Evolutionary conservation across 1,140 invertebrate genomes (phyloP), one percentile per base, ranked within the genome.

Genomic region (Holotrichia oblita): DNA sequence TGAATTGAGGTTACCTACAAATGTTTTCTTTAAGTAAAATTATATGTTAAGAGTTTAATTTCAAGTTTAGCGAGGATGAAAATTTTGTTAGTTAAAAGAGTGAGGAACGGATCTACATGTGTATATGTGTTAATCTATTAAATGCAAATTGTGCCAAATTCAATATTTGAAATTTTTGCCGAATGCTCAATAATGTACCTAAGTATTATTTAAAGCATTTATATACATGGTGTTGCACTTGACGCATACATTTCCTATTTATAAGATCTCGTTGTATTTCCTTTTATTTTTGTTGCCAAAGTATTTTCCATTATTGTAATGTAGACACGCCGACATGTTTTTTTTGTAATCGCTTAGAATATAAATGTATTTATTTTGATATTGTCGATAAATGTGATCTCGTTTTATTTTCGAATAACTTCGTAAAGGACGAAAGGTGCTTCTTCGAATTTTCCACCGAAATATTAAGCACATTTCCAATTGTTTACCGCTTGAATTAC

Each of bases 1-100:
- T 44, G 27, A 78, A 73, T 64, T 64, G 61, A 64, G 61, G 77
- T 78, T 78, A 78, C 77, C 77, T 78, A 73, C n/a, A 59, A 55
- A 76, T 76, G 42, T 73, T 27, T 73, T 73, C n/a, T n/a, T n/a
- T 22, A 77, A 77, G 22, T 17, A 24, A 40, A n/a, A n/a, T n/a
- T n/a, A 6, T 40, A 78, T 78, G 64, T 72, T 34, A 64, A 41
- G 27, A 22, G 61, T 64, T 17, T 24, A 27, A 64, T 24, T 22
- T 64, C 22, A 17, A 64, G 17, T 64, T 64, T 20, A 64, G 61
- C 24, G 24, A 27, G 61, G 17, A 64, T 64, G 61, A 64, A 64
- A 20, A 20, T 69, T 20, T 24, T 78, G 24, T 72, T 44, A 73
- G 61, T 78, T 17, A 22, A 64, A 6, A 27, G 22, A 64, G 10